Conservation (phyloP, 2,797 vertebrate species). For the Eleutherodactylus coqui region DNA sequence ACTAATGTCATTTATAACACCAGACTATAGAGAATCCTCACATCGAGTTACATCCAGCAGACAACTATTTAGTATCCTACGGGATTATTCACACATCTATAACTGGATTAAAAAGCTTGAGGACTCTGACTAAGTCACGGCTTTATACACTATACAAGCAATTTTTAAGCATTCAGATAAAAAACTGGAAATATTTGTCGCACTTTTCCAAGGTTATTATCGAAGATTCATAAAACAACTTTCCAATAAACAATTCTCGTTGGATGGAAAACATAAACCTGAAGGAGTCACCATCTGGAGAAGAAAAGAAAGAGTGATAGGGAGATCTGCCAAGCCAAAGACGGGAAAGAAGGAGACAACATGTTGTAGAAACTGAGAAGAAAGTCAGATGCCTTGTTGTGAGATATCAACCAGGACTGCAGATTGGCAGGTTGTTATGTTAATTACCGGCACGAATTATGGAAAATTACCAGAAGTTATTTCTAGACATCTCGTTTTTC, state of each 20-base stretch:
- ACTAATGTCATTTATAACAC: too few species aligned
- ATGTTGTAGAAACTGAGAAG: conserved; percentile 32
- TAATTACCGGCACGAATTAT: neutral
- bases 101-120: too few species aligned
- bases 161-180: too few species aligned
- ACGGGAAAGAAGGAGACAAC: conserved; percentile 14
- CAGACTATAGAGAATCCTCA: too few species aligned
- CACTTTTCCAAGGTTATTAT: neutral
- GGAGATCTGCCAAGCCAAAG: conserved; percentile 47
- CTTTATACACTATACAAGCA: too few species aligned
- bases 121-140: too few species aligned
- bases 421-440: conserved; percentile 11
- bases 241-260: neutral
- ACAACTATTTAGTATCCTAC: too few species aligned
- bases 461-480: conserved; percentile 10
- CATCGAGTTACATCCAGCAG: too few species aligned
- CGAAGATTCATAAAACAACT: neutral
- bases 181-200: neutral
- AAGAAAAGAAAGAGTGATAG: neutral
- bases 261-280: conserved; percentile 29
- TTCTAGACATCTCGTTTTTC: neutral
- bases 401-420: conserved; percentile 20
- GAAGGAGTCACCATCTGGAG: conserved; percentile 34
- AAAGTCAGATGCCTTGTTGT: conserved; percentile 14
- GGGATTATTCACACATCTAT: too few species aligned